Conservation (phyloP, 2,113 vertebrate species). For the Dipodomys merriami region DNA sequence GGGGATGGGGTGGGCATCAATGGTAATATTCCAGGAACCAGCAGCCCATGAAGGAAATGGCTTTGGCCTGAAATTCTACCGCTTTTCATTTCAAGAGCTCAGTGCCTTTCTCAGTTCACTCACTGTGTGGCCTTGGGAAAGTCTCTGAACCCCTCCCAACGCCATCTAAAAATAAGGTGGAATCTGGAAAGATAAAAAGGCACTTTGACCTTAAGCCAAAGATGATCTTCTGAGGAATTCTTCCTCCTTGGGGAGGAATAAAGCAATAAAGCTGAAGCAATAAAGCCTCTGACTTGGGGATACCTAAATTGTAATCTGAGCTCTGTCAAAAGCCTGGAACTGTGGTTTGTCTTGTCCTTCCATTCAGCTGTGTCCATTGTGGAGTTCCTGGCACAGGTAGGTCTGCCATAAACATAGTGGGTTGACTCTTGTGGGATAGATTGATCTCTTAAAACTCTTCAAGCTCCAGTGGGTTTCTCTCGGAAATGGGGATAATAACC, state of each 20-base stretch:
- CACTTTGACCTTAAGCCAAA: neutral
- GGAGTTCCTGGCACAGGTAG: neutral
- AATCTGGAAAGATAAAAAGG: neutral
- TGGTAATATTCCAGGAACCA: neutral
- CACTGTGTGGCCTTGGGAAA: neutral
- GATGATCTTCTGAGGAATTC: neutral
- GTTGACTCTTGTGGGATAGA: neutral
- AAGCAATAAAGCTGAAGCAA: too few species aligned
- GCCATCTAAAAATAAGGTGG: neutral
- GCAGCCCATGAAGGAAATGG: neutral
- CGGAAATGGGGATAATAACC: neutral
- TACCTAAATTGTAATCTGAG: neutral
- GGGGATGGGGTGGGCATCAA: neutral
- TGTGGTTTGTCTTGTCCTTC: neutral
- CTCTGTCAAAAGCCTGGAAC: neutral
- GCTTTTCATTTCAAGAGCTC: neutral
- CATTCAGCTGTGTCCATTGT: accelerated
- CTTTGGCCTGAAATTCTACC: neutral
- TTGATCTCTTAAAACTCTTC: neutral
- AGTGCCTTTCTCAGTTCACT: neutral
- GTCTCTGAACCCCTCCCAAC: neutral
- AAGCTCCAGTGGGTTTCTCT: neutral
- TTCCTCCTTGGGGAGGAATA: neutral
- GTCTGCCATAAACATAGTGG: neutral
- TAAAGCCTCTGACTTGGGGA: neutral